phyloP scores from a whole-genome alignment of 2,888 invertebrate species.

The Cosmopolites sordidus region DNA sequence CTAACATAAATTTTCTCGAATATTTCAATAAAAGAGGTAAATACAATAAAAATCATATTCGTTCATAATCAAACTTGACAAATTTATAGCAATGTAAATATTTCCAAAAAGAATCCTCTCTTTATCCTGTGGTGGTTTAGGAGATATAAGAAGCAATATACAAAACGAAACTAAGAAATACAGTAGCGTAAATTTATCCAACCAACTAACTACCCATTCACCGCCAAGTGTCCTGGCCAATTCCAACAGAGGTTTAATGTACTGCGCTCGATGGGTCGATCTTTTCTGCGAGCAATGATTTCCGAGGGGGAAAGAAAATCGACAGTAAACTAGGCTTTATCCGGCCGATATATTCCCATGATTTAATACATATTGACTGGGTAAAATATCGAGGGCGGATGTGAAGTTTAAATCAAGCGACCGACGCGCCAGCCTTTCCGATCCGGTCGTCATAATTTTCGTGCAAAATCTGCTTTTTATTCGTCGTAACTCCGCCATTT shows the following conservation, averaged over 20 bases:
- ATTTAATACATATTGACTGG: slow-evolving; percentile 21
- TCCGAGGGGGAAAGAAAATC: slow-evolving; percentile 6
- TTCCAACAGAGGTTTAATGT: too few species aligned
- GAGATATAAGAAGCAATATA: too few species aligned
- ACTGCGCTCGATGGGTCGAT: neutral
- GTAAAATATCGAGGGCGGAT: slow-evolving; percentile 16
- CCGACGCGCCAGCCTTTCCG: slow-evolving; percentile 5
- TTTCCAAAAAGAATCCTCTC: too few species aligned
- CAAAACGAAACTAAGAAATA: neutral
- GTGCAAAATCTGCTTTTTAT: slow-evolving; percentile 21
- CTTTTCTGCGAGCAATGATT: slow-evolving; percentile 2
- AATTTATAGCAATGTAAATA: too few species aligned
- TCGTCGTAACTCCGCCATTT: slow-evolving; percentile 20
- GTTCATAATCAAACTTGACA: too few species aligned
- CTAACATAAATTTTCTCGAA: too few species aligned
- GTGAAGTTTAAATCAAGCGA: slow-evolving; percentile 16
- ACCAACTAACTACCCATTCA: neutral
- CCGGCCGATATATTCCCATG: slow-evolving; percentile 11
- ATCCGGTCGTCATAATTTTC: slow-evolving; percentile 13
- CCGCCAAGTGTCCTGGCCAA: neutral
- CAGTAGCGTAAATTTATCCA: neutral
- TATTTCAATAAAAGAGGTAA: too few species aligned
- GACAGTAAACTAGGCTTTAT: slow-evolving; percentile 8
- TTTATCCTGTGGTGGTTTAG: too few species aligned
- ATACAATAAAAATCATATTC: too few species aligned